phyloP scores from a whole-genome alignment of 2,797 vertebrate species.

The Poeciliopsis gracilis region DNA sequence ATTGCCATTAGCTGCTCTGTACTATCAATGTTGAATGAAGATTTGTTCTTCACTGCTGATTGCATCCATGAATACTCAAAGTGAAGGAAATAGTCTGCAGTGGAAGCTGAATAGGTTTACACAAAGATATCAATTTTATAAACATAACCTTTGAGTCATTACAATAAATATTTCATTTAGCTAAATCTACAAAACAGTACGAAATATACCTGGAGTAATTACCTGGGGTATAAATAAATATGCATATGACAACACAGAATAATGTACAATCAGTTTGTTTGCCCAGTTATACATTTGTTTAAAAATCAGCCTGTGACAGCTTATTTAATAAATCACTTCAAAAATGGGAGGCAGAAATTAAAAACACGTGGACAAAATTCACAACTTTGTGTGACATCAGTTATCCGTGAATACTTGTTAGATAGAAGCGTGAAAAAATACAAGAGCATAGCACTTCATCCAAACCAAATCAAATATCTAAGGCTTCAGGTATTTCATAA shows the following conservation, averaged over 20 bases:
- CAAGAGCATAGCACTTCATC: conserved; percentile 55
- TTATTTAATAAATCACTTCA: conserved; percentile 30
- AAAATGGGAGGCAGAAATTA: conserved; percentile 25
- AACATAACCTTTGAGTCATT: conserved; percentile 55
- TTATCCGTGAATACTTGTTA: conserved; percentile 34
- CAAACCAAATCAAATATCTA: conserved; percentile 71
- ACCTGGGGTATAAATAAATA: conserved; percentile 63
- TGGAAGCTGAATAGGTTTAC: conserved; percentile 56
- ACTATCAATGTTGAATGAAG: conserved; percentile 34
- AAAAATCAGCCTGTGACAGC: conserved; percentile 31
- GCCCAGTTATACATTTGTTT: conserved; percentile 44
- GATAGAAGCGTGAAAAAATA: conserved; percentile 55
- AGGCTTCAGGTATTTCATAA: conserved; percentile 78
- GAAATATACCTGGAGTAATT: conserved; percentile 61
- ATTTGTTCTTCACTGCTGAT: conserved; percentile 38
- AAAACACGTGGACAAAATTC: conserved; percentile 27
- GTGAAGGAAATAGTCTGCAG: conserved; percentile 63
- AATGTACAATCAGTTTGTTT: conserved; percentile 62
- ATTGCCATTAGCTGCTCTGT: conserved; percentile 60
- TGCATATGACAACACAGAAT: conserved; percentile 43
- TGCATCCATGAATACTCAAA: conserved; percentile 47
- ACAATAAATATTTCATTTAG: conserved; percentile 71
- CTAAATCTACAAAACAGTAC: conserved; percentile 74
- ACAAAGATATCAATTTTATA: conserved; percentile 55
- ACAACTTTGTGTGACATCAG: conserved; percentile 50